These are phyloP conservation scores for Hyperopisus bebe DNA, from an alignment of 2,113 vertebrate genomes.

Conservation along the genomic window DNA sequence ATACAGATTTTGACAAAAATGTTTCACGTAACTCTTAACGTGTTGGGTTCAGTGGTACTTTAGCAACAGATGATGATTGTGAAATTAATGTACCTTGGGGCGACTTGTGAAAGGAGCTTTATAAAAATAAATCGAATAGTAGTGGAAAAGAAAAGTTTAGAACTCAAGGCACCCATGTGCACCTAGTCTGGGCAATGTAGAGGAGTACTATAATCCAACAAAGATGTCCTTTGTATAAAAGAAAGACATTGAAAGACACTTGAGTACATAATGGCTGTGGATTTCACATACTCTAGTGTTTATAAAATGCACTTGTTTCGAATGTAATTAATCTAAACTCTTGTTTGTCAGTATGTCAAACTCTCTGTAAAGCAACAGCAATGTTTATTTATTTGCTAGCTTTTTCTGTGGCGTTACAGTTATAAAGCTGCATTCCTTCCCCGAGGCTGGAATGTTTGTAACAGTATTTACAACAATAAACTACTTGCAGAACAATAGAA, in stretches of 20 bases:
- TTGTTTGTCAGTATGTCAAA: conserved; percentile 55
- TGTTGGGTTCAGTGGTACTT: conserved; percentile 19
- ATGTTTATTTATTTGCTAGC: conserved; percentile 63
- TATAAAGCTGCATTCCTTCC: conserved; percentile 73
- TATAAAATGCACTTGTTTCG: conserved; percentile 73
- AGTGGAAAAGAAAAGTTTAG: conserved; percentile 56
- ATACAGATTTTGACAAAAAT: neutral
- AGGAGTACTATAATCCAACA: conserved; percentile 71
- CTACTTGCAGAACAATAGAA: conserved; percentile 47
- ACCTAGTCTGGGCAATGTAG: conserved; percentile 57
- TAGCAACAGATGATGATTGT: conserved; percentile 30
- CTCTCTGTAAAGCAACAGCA: conserved; percentile 53
- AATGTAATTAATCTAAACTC: conserved; percentile 76
- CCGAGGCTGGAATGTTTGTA: conserved; percentile 79
- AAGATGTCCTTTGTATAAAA: conserved; percentile 69
- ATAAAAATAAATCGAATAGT: conserved; percentile 40
- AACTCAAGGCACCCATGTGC: conserved; percentile 55
- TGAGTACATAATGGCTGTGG: conserved; percentile 53
- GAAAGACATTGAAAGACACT: conserved; percentile 39
- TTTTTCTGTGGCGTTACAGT: conserved; percentile 71
- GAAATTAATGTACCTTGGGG: conserved; percentile 50
- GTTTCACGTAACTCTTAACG: neutral
- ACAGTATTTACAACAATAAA: conserved; percentile 83
- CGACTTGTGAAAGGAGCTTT: neutral
- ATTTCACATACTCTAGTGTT: conserved; percentile 62